A percentile compares a stretch with the other conserved stretches of the same genome.
These are phyloP conservation scores for Montipora sp. DNA, from an alignment of 64 coral and sea anemone species.

Conservation along the genomic window DNA sequence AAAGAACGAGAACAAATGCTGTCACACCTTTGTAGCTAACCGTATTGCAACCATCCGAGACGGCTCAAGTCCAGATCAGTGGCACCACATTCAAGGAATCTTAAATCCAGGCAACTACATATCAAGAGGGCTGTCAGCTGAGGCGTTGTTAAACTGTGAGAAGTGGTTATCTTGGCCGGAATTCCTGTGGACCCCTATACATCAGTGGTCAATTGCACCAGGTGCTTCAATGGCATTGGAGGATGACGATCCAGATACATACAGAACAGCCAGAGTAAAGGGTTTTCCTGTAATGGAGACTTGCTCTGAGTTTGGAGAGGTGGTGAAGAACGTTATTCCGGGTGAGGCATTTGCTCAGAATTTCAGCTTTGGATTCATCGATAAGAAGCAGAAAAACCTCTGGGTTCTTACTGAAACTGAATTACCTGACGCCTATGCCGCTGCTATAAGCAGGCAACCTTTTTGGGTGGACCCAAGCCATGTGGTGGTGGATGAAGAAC, in stretches of 20 bases:
- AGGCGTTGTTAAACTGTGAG: not conserved
- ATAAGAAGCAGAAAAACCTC: conserved; percentile 26
- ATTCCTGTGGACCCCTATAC: not conserved
- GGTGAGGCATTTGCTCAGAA: not conserved
- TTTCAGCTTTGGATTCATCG: conserved; percentile 50
- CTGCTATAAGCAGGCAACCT: not conserved
- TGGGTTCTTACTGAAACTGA: conserved; percentile 10
- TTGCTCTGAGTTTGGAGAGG: conserved; percentile 3
- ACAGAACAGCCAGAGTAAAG: conserved; percentile 22
- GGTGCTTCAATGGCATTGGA: not conserved
- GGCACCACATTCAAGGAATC: not conserved
- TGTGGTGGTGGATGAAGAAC: not conserved
- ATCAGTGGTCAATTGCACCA: not conserved
- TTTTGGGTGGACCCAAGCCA: conserved; percentile 45
- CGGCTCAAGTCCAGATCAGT: not conserved
- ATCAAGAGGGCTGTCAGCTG: not conserved
- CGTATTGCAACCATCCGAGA: not conserved
- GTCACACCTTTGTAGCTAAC: not conserved
- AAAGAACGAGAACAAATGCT: too few species aligned
- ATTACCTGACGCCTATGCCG: conserved; percentile 27
- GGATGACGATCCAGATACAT: not conserved
- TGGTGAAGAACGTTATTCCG: conserved; percentile 11
- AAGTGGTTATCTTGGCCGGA: not conserved
- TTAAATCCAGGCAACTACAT: not conserved
- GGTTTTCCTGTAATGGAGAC: conserved; percentile 17